Conservation (phyloP, 2,113 vertebrate genomes). For the Neotragus pygmaeus region DNA sequence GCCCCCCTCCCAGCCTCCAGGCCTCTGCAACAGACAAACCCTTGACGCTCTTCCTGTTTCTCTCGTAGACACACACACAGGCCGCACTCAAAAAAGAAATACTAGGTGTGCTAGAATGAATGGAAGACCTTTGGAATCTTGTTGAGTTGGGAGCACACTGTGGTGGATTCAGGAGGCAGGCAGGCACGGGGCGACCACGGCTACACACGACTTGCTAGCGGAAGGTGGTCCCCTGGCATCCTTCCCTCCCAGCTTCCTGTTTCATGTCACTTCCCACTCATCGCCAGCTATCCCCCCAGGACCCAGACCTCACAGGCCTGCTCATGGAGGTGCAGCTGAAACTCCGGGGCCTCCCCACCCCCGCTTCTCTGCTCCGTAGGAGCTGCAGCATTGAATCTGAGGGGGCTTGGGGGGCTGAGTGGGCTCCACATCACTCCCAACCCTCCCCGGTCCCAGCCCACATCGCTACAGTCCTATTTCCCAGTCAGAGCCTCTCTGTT, state of each 20-base stretch:
- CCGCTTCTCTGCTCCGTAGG: fast-evolving
- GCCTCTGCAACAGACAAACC: not conserved
- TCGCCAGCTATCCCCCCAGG: not conserved
- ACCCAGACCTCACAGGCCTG: not conserved
- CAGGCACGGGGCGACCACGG: not conserved
- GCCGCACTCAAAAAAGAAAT: too few relatives aligned
- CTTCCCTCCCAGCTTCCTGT: not conserved
- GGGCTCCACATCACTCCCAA: not conserved
- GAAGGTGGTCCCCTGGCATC: not conserved
- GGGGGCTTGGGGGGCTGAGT: not conserved
- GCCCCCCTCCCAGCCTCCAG: not conserved
- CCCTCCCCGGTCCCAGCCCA: fast-evolving
- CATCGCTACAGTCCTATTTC: fast-evolving
- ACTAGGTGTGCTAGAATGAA: not conserved
- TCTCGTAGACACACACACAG: not conserved
- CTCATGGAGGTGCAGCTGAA: not conserved
- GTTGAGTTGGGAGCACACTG: fast-evolving
- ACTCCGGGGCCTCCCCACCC: not conserved
- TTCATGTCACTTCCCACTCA: not conserved
- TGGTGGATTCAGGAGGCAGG: not conserved
- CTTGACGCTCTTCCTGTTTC: not conserved
- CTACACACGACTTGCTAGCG: too few relatives aligned
- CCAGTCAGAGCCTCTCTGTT: not conserved
- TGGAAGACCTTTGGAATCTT: too few relatives aligned
- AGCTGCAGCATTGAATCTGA: not conserved